Percentiles rank a stretch among this genome's conserved stretches.
phyloP scores from a whole-genome alignment of 2,113 vertebrate species.

The Dicerorhinus sumatrensis region DNA sequence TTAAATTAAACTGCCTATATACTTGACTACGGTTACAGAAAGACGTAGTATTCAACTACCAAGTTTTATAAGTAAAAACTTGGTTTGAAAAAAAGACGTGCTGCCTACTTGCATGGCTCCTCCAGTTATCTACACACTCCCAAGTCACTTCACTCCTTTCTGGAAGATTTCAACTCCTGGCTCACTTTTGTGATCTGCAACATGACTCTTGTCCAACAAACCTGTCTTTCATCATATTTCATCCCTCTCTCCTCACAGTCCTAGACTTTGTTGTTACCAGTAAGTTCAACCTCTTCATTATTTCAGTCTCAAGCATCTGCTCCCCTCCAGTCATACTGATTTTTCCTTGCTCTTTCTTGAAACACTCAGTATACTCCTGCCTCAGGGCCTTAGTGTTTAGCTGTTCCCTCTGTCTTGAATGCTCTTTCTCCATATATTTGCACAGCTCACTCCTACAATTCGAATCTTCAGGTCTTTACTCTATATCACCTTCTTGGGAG shows the following conservation, averaged over 20 bases:
- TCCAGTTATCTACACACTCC: not conserved
- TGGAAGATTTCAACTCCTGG: not conserved
- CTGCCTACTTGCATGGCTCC: not conserved
- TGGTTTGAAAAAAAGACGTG: not conserved
- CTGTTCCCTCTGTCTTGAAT: not conserved
- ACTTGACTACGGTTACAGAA: not conserved
- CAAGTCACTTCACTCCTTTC: no score
- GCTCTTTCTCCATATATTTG: not conserved
- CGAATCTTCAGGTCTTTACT: not conserved
- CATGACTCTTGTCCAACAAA: no score
- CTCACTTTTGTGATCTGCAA: not conserved
- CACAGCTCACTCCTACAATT: not conserved
- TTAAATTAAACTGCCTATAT: not conserved
- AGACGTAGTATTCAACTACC: not conserved
- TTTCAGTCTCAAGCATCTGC: not conserved
- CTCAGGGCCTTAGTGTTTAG: no score
- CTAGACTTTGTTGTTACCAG: not conserved
- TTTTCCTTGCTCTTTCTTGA: not conserved
- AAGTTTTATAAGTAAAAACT: not conserved
- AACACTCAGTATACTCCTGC: not conserved
- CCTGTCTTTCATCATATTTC: not conserved
- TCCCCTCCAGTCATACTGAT: not conserved
- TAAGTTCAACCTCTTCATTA: not conserved
- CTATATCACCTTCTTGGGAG: not conserved
- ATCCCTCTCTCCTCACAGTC: no score